A percentile compares a stretch with the other conserved stretches of the same genome.
Conservation (phyloP, 2,888 invertebrate genomes). For the Gortyna flavago region DNA sequence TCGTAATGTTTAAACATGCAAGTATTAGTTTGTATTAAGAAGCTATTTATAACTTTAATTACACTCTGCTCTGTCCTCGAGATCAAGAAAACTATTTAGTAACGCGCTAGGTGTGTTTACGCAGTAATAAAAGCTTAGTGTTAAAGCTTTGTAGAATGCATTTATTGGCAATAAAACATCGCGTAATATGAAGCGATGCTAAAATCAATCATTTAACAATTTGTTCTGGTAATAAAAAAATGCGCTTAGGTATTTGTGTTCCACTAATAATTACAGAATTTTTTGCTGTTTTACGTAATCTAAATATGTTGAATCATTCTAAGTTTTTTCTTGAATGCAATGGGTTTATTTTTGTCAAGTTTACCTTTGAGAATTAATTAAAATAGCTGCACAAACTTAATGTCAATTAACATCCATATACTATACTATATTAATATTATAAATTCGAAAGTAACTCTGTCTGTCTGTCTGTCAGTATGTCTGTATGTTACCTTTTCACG, state of each 20-base stretch:
- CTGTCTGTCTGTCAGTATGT: too few relatives aligned
- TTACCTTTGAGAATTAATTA: neutral
- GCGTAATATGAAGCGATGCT: neutral
- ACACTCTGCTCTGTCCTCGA: too few relatives aligned
- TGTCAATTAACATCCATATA: neutral
- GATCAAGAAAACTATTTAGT: too few relatives aligned
- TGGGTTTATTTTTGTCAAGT: neutral
- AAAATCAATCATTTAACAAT: conserved; percentile 6
- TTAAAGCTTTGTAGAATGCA: neutral
- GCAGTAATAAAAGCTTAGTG: neutral
- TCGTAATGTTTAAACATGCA: too few relatives aligned
- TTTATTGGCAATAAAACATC: conserved; percentile 2
- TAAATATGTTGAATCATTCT: neutral
- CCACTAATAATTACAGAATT: neutral
- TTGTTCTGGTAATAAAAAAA: neutral
- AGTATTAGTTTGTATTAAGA: neutral
- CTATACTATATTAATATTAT: too few relatives aligned
- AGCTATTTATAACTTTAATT: neutral
- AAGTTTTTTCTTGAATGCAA: neutral
- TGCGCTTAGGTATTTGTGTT: neutral
- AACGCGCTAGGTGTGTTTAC: too few relatives aligned
- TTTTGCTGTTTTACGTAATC: neutral
- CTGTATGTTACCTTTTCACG: too few relatives aligned
- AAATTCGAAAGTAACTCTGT: too few relatives aligned
- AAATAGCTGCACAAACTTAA: neutral